Percentiles rank a stretch among this genome's conserved stretches.
These are phyloP conservation scores for Heliconius hewitsoni DNA, from an alignment of 1,140 invertebrate genomes.

Conservation along the genomic window DNA sequence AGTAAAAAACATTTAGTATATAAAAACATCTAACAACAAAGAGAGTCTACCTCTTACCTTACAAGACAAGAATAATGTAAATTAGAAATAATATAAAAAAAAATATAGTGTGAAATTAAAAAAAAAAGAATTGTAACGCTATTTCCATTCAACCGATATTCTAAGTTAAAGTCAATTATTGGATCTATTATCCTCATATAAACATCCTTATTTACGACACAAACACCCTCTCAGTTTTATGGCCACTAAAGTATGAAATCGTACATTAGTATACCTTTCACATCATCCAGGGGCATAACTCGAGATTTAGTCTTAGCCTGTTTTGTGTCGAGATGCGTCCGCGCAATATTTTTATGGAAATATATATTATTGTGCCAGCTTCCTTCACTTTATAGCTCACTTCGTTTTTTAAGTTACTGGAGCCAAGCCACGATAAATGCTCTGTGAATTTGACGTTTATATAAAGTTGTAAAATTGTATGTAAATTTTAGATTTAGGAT, in stretches of 20 bases:
- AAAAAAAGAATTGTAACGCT: constrained; percentile 16
- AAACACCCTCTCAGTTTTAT: constrained; percentile 64
- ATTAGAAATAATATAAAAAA: too few relatives aligned
- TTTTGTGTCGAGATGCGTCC: constrained; percentile 58
- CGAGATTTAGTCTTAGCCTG: constrained; percentile 66
- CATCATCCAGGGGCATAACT: constrained; percentile 62
- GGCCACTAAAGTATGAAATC: constrained; percentile 74
- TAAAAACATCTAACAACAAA: too few relatives aligned
- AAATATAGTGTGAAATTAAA: background rate
- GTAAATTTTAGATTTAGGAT: constrained; percentile 4
- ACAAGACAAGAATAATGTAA: too few relatives aligned
- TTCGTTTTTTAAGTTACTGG: constrained; percentile 53
- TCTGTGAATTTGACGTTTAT: constrained; percentile 30
- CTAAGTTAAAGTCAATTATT: constrained; percentile 72
- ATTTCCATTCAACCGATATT: constrained; percentile 52
- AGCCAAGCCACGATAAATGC: constrained; percentile 33
- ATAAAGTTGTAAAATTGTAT: constrained; percentile 19
- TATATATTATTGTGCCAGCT: constrained; percentile 48
- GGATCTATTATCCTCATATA: constrained; percentile 66
- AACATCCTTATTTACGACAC: constrained; percentile 68
- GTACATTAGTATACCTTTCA: constrained; percentile 71
- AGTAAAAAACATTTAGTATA: too few relatives aligned
- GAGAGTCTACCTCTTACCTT: too few relatives aligned
- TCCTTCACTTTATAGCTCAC: constrained; percentile 60
- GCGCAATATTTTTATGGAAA: constrained; percentile 66